These are phyloP conservation scores for Campylorhamphus procurvoides DNA, from an alignment of 2,113 vertebrate genomes.

Conservation along the genomic window DNA sequence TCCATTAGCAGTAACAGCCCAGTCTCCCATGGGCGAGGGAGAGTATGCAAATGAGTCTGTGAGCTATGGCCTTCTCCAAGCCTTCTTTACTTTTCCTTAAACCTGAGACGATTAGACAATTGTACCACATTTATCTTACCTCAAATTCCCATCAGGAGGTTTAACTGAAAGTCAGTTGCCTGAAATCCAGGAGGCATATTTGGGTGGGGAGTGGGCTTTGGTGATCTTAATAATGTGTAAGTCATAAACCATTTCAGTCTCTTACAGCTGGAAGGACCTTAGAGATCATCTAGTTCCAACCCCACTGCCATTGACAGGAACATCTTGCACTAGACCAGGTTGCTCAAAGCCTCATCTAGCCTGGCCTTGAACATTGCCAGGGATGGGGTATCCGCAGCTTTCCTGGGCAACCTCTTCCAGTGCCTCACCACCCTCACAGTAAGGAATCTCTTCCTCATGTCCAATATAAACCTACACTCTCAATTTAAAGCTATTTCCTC, in stretches of 20 bases:
- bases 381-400: neutral
- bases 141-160: neutral
- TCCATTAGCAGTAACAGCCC: neutral
- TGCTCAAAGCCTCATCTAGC: neutral
- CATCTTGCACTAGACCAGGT: neutral
- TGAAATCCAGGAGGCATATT: neutral
- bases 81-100: neutral
- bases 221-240: neutral
- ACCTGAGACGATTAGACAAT: neutral
- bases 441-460: neutral
- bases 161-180: neutral
- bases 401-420: neutral
- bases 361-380: neutral
- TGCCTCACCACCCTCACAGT: neutral
- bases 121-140: neutral
- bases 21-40: neutral
- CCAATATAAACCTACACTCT: neutral
- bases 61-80: neutral
- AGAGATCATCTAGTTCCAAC: neutral
- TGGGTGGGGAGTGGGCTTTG: accelerated
- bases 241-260: neutral
- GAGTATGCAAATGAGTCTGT: neutral
- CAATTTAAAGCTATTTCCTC: neutral
- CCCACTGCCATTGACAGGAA: neutral
- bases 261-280: neutral